These are phyloP conservation scores for Hoplias malabaricus DNA, from an alignment of 2,113 vertebrate species.

Conservation along the genomic window DNA sequence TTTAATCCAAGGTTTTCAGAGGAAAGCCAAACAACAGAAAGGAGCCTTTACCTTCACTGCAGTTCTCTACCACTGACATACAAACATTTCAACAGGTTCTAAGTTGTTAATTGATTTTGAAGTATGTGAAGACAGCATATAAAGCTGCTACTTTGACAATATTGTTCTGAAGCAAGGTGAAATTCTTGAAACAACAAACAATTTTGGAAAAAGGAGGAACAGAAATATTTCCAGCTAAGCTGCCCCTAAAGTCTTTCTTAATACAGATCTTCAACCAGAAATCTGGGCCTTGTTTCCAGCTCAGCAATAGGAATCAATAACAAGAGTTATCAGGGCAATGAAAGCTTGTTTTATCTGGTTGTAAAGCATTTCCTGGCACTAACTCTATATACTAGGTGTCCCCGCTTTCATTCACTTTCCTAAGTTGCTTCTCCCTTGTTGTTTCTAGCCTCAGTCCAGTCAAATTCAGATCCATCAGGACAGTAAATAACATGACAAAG, in stretches of 20 bases:
- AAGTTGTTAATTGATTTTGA: slow-evolving; percentile 1
- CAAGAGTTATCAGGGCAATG: slow-evolving; percentile 36
- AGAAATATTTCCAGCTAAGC: slow-evolving; percentile 38
- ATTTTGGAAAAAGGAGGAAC: slow-evolving; percentile 23
- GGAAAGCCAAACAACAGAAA: slow-evolving; percentile 6
- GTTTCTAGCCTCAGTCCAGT: not conserved
- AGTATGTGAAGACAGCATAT: not conserved
- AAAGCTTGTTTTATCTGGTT: slow-evolving; percentile 58
- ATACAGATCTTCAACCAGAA: slow-evolving; percentile 26
- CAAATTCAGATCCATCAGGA: not conserved
- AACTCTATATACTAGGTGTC: slow-evolving; percentile 28
- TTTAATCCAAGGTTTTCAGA: slow-evolving; percentile 30
- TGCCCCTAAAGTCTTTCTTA: slow-evolving; percentile 45
- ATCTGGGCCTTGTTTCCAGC: slow-evolving; percentile 61
- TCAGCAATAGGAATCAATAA: slow-evolving; percentile 45
- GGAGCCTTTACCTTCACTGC: not conserved
- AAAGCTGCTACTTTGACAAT: not conserved
- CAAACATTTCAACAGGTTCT: not conserved
- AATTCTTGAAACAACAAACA: slow-evolving; percentile 57
- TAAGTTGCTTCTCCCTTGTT: slow-evolving; percentile 46
- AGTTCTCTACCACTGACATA: not conserved
- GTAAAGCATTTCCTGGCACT: slow-evolving; percentile 43
- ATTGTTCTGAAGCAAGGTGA: slow-evolving; percentile 33
- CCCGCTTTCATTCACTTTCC: slow-evolving; percentile 58
- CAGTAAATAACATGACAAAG: not conserved